Evolutionary conservation across 2,113 vertebrate species (phyloP), one percentile per base, ranked within the genome.

Genomic region (Diphyllodes magnificus): DNA sequence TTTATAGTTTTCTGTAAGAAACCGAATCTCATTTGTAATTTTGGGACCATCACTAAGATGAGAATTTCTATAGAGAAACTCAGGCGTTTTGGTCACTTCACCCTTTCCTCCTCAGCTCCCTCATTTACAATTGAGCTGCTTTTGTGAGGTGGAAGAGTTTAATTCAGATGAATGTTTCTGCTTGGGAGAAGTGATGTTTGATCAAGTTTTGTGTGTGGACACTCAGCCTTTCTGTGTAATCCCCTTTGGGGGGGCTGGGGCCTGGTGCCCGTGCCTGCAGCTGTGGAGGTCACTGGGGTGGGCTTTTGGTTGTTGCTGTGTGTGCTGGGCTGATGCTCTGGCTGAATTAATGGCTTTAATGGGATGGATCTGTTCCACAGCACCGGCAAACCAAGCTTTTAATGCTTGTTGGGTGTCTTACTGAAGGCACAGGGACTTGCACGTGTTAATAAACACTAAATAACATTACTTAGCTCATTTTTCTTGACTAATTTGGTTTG

Each of bases 61-160:
- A 24, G 47, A 21, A 27, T 30, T 21, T 15, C 49, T 4, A 1
- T 0, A 2, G 17, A 0, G 0, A 10, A 9, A 0, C 7, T 6
- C 0, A 0, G 61, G 23, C 8, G 51, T 6, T 82, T 21, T 31
- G 66, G 15, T 17, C 25, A 2, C 9, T 15, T 3, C 7, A 6
- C 0, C 1, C 6, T 51, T 23, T 80, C 15, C 15, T 28, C 27
- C 47, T 44, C 49, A 2, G 35, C 70, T 31, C 44, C 23, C 40
- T 54, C 10, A 0, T 5, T 50, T 3, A 2, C 4, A 15, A 1
- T 0, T 0, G 22, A 35, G 76, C 1, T 25, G 47, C 30, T 45
- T 7, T 4, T 0, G 0, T 11, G 12, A 5, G 1, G 9, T 2
- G 63, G 28, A 4, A 7, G 37, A 13, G 22, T 11, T 63, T 1